A percentile compares a stretch with the other conserved stretches of the same genome.
phyloP scores from a whole-genome alignment of 2,113 vertebrate species.

The Parus major region DNA sequence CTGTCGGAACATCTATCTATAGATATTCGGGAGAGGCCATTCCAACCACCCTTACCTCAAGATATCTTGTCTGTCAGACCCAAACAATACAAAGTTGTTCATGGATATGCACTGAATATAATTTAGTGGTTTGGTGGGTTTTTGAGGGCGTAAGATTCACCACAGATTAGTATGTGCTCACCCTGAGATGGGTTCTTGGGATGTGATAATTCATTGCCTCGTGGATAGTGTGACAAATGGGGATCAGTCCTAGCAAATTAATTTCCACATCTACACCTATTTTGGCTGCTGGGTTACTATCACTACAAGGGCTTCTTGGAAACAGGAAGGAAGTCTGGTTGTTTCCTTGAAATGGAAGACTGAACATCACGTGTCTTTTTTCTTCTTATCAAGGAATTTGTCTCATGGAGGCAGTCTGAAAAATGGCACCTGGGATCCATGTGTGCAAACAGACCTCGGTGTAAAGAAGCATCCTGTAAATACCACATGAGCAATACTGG shows the following conservation, averaged over 20 bases:
- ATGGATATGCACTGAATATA: background rate
- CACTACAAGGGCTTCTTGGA: background rate
- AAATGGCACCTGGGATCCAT: background rate
- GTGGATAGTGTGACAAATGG: background rate
- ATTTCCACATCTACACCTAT: background rate
- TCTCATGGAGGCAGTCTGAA: background rate
- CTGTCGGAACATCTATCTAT: background rate
- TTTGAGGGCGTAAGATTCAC: background rate
- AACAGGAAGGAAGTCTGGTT: background rate
- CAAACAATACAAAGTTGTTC: background rate
- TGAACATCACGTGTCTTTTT: background rate
- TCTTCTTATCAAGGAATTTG: background rate
- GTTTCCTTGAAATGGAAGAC: background rate
- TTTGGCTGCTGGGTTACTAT: background rate
- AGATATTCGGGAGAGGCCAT: background rate
- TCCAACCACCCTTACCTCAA: background rate
- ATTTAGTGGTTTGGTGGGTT: conserved; percentile 12
- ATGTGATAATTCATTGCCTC: conserved; percentile 47
- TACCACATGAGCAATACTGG: background rate
- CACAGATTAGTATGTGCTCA: conserved; percentile 1
- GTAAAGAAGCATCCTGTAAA: background rate
- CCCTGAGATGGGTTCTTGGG: conserved; percentile 53
- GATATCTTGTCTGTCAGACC: background rate
- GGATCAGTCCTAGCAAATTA: background rate
- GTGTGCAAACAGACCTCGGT: background rate